Percentiles rank a stretch among this genome's conserved stretches.
phyloP scores from a whole-genome alignment of 1,140 invertebrate species.

The Manduca sexta region DNA sequence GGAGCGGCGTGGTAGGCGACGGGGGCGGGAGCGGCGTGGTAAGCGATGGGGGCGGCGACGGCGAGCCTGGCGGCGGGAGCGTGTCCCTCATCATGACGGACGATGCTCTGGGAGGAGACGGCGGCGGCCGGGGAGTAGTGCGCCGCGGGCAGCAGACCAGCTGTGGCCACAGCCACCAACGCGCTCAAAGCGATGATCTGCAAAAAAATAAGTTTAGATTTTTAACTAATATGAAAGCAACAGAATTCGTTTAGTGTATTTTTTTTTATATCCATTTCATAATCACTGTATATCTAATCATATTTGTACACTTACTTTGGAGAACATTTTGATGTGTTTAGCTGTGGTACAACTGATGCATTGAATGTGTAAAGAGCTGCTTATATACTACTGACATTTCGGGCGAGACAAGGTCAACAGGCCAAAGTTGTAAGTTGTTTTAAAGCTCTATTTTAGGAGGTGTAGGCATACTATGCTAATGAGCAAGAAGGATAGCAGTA shows the following conservation, averaged over 20 bases:
- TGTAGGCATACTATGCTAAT: too few relatives aligned
- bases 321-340: constrained; percentile 29
- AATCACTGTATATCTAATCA: background rate
- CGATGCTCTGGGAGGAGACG: constrained; percentile 34
- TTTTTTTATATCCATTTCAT: background rate
- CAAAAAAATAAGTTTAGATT: constrained; percentile 10
- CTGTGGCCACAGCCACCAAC: constrained; percentile 38
- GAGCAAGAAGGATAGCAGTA: too few relatives aligned
- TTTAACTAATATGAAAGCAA: background rate
- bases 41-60: constrained; percentile 38
- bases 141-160: constrained; percentile 41
- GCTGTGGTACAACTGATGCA: constrained; percentile 26
- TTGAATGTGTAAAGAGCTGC: constrained; percentile 5
- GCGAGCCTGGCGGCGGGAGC: constrained; percentile 22
- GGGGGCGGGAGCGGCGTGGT: too few relatives aligned
- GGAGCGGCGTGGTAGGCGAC: constrained; percentile 37
- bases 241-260: background rate
- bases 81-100: constrained; percentile 34
- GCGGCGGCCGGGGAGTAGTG: constrained; percentile 33
- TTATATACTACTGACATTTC: constrained; percentile 25
- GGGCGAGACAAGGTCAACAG: constrained; percentile 23
- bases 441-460: constrained; percentile 10
- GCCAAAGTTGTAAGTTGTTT: constrained; percentile 19
- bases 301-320: constrained; percentile 22
- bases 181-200: constrained; percentile 43